phyloP scores from a whole-genome alignment of 2,113 vertebrate species.

The Acrocephalus kingi region DNA sequence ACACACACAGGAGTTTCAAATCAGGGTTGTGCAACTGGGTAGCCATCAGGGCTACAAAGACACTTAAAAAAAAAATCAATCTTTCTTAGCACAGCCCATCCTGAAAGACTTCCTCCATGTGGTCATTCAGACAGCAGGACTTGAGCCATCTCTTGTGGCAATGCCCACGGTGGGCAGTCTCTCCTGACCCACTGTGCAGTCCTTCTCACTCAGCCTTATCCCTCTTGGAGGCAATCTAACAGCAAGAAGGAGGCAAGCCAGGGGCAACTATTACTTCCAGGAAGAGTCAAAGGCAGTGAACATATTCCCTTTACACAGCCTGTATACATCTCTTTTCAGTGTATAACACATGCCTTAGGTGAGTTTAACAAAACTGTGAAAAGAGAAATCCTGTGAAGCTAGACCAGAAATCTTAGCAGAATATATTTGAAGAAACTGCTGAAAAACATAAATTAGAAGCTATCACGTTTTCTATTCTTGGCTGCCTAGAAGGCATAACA shows the following conservation, averaged over 20 bases:
- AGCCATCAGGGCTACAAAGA: background rate
- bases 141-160: background rate
- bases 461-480: background rate
- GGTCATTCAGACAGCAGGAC: background rate
- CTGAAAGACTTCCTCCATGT: background rate
- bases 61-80: background rate
- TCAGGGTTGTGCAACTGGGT: background rate
- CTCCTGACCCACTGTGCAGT: background rate
- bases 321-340: background rate
- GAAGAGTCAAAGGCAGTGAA: background rate
- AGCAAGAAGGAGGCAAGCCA: background rate
- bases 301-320: background rate
- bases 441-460: background rate
- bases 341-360: background rate
- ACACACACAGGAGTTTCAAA: background rate
- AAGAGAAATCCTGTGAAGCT: background rate
- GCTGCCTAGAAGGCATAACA: background rate
- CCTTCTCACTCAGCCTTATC: background rate
- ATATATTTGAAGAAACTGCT: background rate
- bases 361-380: background rate
- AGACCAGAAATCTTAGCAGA: background rate
- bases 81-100: background rate
- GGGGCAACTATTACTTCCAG: background rate
- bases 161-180: background rate
- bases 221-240: background rate